A percentile compares a stretch with the other conserved stretches of the same genome.
These are phyloP conservation scores for Gambusia affinis DNA, from an alignment of 2,113 vertebrate species.

Conservation along the genomic window DNA sequence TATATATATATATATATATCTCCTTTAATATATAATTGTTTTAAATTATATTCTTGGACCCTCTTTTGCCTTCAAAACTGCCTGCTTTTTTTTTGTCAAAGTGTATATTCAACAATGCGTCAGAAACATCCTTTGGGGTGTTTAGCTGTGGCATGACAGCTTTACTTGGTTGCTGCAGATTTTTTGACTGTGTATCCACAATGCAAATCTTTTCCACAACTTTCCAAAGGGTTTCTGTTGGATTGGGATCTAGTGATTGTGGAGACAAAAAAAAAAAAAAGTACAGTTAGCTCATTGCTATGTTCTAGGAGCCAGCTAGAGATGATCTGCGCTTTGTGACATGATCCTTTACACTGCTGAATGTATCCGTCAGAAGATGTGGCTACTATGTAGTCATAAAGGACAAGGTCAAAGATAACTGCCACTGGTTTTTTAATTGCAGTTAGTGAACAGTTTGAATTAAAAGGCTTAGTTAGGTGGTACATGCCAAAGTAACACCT, in stretches of 20 bases:
- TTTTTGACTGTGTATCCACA: background rate
- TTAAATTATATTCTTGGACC: background rate
- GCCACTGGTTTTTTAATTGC: too few species aligned
- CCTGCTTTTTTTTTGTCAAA: background rate
- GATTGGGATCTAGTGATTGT: background rate
- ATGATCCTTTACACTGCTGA: too few species aligned
- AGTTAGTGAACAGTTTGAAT: too few species aligned
- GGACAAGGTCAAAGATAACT: background rate
- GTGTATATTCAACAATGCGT: background rate
- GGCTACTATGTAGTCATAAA: background rate
- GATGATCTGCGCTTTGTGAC: background rate
- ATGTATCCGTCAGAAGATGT: background rate
- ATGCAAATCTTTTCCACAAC: background rate
- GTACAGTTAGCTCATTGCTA: too few species aligned
- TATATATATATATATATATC: too few species aligned
- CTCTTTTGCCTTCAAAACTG: background rate
- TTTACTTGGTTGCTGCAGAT: background rate
- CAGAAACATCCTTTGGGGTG: background rate
- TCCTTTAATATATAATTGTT: background rate
- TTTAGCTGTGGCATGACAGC: background rate
- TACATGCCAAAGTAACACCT: too few species aligned
- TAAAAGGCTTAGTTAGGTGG: too few species aligned
- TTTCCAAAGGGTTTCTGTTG: background rate
- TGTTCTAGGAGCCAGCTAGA: background rate
- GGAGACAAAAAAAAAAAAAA: background rate